Base-by-base conservation (phyloP, 2,113 vertebrate species). In the Amia ocellicauda region DNA sequence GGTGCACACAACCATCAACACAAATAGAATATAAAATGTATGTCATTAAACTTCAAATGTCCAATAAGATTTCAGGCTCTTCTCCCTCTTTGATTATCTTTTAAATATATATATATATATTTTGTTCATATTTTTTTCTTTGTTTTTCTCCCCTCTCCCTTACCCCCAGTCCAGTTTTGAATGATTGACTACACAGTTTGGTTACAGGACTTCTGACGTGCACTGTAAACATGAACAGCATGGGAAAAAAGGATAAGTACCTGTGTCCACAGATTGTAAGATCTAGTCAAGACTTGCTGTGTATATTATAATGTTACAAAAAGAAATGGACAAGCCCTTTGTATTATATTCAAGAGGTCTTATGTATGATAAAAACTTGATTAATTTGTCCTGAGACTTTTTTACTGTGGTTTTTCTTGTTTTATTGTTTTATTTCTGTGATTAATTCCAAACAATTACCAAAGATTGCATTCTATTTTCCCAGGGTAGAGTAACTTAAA, bases 341-440 rank as follows among this genome's bases (percentile, higher is more conserved):
- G 95, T 98, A 97, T 98, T 95, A 98, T 98, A 98, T 94, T 98
- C 94, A 96, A 94, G 94, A 94, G 93, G 94, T 98, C 95, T 96
- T 97, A 97, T 98, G 96, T 98, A 98, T 97, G 94, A 98, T 98
- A 98, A 97, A 93, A 95, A 96, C 93, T 95, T 97, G 95, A 96
- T 94, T 96, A 94, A 97, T 93, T 88, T 91, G 88, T 87, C 92
- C 86, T 94, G 88, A 85, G 94, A 92, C 89, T 97, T 90, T 91
- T 84, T 93, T 91, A 90, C 88, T 91, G 87, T 90, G 81, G 83
- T 89, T 89, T 82, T 80, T 90, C 76, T 83, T 57, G 16, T n/a
- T 40, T n/a, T 7, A 22, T 47, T 23, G 24, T 27, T 49, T 26
- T 31, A 28, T 56, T 56, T 23, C 16, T 17, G n/a, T 7, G 31